These are phyloP conservation scores for Aphyosemion australe DNA, from an alignment of 2,113 vertebrate genomes.

Conservation along the genomic window DNA sequence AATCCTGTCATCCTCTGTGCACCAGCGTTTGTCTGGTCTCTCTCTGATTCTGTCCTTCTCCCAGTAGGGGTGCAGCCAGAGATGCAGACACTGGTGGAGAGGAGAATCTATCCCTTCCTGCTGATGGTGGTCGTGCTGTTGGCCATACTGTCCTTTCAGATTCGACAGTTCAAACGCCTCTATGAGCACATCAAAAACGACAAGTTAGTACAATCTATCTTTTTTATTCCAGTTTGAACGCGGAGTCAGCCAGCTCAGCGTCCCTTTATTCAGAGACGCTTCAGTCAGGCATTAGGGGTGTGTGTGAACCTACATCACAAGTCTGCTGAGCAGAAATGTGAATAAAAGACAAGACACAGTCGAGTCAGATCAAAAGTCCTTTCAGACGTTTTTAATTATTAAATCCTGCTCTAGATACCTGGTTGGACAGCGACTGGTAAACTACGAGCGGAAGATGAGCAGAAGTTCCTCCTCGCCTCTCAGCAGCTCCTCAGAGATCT, in stretches of 20 bases:
- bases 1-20: no score
- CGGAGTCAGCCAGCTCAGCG: neutral
- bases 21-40: no score
- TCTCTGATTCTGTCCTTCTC: no score
- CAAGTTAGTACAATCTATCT: constrained; percentile 82
- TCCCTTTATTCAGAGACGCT: neutral
- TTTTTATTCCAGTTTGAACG: neutral
- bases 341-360: neutral
- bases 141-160: constrained; percentile 94
- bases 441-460: constrained; percentile 91
- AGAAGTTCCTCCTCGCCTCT: constrained; percentile 57
- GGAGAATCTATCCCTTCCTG: constrained; percentile 95
- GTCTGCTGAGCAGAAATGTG: neutral
- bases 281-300: neutral
- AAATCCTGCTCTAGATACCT: constrained; percentile 84
- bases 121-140: constrained; percentile 92
- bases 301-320: neutral
- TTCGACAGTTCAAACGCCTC: constrained; percentile 97
- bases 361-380: no score
- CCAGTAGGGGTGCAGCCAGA: constrained; percentile 56
- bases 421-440: constrained; percentile 95
- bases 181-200: constrained; percentile 99
- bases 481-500: constrained; percentile 44
- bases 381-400: no score
- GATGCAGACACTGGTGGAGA: constrained; percentile 78